Evolutionary conservation across 2,113 vertebrate species (phyloP).

Genomic region (Pandion haliaetus): DNA sequence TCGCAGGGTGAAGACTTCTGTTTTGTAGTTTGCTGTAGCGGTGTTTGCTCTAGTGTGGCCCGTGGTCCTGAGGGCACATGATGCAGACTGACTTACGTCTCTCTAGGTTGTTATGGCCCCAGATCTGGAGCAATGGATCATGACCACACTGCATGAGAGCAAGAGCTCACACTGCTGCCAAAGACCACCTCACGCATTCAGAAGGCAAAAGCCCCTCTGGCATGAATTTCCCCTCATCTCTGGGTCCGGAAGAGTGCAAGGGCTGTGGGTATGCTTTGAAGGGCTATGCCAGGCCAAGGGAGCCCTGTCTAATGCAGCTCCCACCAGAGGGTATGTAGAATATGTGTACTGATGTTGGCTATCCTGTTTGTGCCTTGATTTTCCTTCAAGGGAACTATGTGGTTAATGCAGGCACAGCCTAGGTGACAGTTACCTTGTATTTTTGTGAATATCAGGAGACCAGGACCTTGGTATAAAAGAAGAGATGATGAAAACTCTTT

Average conservation of each 20-base stretch:
- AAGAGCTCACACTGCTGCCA: background rate
- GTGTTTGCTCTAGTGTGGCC: background rate
- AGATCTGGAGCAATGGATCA: rapidly evolving
- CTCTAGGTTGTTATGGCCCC: background rate
- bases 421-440: background rate
- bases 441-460: background rate
- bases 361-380: background rate
- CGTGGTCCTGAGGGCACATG: rapidly evolving
- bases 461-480: background rate
- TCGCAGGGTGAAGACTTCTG: background rate
- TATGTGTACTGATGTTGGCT: background rate
- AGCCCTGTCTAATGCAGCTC: background rate
- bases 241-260: background rate
- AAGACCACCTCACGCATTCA: background rate
- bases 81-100: background rate
- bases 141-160: background rate
- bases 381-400: background rate
- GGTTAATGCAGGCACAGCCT: background rate
- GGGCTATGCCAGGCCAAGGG: background rate
- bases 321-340: background rate
- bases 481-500: background rate
- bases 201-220: background rate
- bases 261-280: background rate
- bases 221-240: background rate
- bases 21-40: background rate